A percentile compares a stretch with the other conserved stretches of the same genome.
Evolutionary conservation across 2,113 vertebrate species (phyloP).

Genomic region (Clarias gariepinus): DNA sequence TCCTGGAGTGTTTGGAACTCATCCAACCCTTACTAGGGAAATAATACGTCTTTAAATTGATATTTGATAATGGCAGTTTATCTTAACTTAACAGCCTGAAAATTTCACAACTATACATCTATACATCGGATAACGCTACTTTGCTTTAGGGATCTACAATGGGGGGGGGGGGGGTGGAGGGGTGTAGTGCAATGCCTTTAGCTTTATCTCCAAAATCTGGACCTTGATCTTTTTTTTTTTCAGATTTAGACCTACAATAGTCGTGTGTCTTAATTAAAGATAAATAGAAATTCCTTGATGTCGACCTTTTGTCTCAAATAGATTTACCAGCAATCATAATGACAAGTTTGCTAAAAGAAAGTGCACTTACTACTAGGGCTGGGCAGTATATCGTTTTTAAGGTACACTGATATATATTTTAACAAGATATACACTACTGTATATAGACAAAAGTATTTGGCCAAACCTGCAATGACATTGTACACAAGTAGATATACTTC

Average conservation of each 20-base stretch:
- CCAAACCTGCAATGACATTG: too few relatives aligned
- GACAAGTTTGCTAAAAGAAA: neutral
- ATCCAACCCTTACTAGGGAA: slow-evolving; percentile 12
- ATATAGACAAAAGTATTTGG: too few relatives aligned
- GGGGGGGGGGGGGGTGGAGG: too few relatives aligned
- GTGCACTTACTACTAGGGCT: neutral
- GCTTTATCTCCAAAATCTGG: neutral
- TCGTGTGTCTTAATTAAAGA: neutral
- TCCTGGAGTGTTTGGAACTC: neutral
- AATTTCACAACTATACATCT: neutral
- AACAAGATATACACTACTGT: too few relatives aligned
- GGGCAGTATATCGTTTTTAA: too few relatives aligned
- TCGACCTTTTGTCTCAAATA: neutral
- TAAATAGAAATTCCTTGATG: neutral
- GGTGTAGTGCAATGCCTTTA: neutral
- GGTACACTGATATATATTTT: too few relatives aligned
- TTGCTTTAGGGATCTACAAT: neutral
- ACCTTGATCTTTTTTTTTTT: neutral
- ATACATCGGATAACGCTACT: neutral
- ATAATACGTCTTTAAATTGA: neutral
- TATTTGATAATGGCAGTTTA: neutral
- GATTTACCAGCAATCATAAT: neutral
- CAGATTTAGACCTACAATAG: neutral
- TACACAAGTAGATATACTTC: too few relatives aligned
- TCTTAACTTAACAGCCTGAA: neutral